These are phyloP conservation scores for Pantherophis guttatus DNA, from an alignment of 2,113 vertebrate species.

Conservation along the genomic window DNA sequence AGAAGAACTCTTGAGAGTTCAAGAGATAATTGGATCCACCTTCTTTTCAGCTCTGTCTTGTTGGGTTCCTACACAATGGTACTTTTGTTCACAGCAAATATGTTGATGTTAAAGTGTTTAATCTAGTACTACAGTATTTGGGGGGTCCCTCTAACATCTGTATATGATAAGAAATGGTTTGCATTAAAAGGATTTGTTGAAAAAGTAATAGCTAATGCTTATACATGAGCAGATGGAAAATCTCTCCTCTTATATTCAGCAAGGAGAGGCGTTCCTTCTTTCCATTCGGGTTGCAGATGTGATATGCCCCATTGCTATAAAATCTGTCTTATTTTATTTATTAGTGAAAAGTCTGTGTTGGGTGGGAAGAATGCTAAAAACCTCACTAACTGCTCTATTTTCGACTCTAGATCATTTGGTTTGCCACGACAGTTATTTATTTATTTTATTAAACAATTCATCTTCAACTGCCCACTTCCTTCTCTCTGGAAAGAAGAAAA, in stretches of 20 bases:
- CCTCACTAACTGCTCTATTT: conserved; percentile 43
- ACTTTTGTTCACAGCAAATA: conserved; percentile 71
- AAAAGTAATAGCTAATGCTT: conserved; percentile 67
- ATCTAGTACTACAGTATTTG: conserved; percentile 65
- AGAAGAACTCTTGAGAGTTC: conserved; percentile 58
- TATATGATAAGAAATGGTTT: conserved; percentile 61
- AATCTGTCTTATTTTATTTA: conserved; percentile 42
- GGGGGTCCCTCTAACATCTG: conserved; percentile 65
- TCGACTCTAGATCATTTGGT: conserved; percentile 56
- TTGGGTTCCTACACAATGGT: conserved; percentile 67
- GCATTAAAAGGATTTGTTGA: conserved; percentile 68
- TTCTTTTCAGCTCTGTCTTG: conserved; percentile 53
- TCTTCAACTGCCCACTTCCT: not conserved
- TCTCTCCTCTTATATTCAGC: conserved; percentile 51
- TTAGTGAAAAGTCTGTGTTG: conserved; percentile 65
- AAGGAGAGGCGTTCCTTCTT: conserved; percentile 50
- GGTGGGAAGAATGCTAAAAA: conserved; percentile 49
- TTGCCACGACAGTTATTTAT: conserved; percentile 12
- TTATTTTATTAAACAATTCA: not conserved
- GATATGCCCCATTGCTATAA: conserved; percentile 59
- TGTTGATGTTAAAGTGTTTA: conserved; percentile 71
- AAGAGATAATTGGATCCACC: conserved; percentile 76
- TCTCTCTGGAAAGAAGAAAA: not conserved
- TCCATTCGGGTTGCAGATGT: conserved; percentile 63
- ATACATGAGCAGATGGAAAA: conserved; percentile 66